Evolutionary conservation across 1,140 invertebrate species (phyloP), one percentile per base, ranked within the genome.

Genomic region (Radopholus similis): DNA sequence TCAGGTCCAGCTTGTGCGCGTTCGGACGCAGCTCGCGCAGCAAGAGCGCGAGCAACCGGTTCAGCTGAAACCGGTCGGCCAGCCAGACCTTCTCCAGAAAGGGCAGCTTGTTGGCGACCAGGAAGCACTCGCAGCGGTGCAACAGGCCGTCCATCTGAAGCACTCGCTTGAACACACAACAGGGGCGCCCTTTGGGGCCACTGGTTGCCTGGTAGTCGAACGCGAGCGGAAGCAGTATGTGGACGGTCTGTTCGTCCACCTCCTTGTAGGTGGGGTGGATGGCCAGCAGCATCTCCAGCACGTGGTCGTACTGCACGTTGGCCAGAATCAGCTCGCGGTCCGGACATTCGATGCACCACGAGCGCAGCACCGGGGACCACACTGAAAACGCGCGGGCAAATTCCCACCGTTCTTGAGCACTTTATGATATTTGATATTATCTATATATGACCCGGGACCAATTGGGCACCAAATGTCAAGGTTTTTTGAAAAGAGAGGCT

Each of bases 191-290:
- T n/a, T n/a, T n/a, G n/a, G n/a, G n/a, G n/a, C 2, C 1, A 78
- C 37, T 49, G 53, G 37, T 11, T 15, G 81, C 77, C 68, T 80
- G 78, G 68, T 80, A 80, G 54, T 80, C 78, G 56, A 79, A 81
- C 40, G 80, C 79, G 37, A 81, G 59, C 11, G 79, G 79, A n/a
- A 81, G 62, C 21, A 81, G 63, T n/a, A 79, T 66, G 62, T 81
- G 79, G 28, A 81, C 80, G 30, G 73, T 77, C 64, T 81, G 80
- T 51, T 81, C 79, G 56, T 81, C 79, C n/a, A 81, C 59, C 26
- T 77, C 78, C 49, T 81, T 81, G 53, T 81, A 81, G 2, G 80
- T 82, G 8, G 79, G 79, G 69, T 81, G 79, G 47, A 81, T 81
- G 34, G 78, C 76, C 34, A 64, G 57, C 9, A 81, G 65, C 64